These are phyloP conservation scores for Heliothis subflexa DNA, from an alignment of 1,140 invertebrate species.

Conservation along the genomic window DNA sequence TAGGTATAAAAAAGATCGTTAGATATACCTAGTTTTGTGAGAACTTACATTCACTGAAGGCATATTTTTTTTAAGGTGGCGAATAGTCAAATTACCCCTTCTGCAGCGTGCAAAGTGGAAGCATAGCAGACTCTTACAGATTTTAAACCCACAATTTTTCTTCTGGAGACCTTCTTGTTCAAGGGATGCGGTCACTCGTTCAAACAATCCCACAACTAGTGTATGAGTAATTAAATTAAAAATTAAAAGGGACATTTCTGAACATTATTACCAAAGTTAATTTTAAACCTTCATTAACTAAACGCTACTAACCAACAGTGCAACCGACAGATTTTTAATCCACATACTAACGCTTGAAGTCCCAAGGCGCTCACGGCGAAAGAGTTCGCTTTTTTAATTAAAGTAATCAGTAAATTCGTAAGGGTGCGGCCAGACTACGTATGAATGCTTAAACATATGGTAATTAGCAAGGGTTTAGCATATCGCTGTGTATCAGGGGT, in stretches of 20 bases:
- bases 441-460: slow-evolving; percentile 50
- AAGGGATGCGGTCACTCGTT: too few species aligned
- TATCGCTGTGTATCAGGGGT: slow-evolving; percentile 35
- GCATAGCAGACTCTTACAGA: too few species aligned
- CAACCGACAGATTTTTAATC: slow-evolving; percentile 67
- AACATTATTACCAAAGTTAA: neutral
- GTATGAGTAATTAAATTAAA: neutral
- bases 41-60: too few species aligned
- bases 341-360: slow-evolving; percentile 62
- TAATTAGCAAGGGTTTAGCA: slow-evolving; percentile 46
- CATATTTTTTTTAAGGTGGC: too few species aligned
- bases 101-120: too few species aligned
- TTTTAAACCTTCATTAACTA: neutral
- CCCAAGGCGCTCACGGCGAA: slow-evolving; percentile 69
- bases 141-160: too few species aligned
- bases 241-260: too few species aligned
- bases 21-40: too few species aligned
- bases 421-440: slow-evolving; percentile 66
- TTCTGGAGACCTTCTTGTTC: too few species aligned
- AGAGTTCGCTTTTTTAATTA: slow-evolving; percentile 83
- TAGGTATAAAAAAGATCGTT: too few species aligned
- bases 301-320: slow-evolving; percentile 43
- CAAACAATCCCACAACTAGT: too few species aligned
- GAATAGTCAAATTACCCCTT: too few species aligned
- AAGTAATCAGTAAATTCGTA: slow-evolving; percentile 82